Evolutionary conservation across 2,797 vertebrate species (phyloP), one percentile per base, ranked within the genome.

Genomic region (Acanthurus tractus): DNA sequence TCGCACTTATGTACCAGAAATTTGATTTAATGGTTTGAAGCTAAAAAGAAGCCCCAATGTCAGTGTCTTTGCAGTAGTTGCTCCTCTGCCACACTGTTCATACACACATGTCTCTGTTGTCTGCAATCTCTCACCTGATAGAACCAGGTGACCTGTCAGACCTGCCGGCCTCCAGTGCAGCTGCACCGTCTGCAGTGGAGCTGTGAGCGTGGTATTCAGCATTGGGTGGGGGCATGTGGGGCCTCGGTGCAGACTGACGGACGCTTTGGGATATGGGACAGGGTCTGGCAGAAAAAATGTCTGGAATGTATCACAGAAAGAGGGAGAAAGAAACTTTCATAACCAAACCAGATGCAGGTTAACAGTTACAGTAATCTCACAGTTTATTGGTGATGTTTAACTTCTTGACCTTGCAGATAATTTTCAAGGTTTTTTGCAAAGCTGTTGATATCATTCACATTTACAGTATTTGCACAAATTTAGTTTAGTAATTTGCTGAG

Each of bases 221-320:
- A 72, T 53, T 78, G 88, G 86, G 81, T 65, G 71, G 86, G 82
- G 72, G 74, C 75, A 50, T 63, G 65, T 15, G 66, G 74, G 82
- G 68, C 78, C 79, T 81, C 54, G 34, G 69, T 52, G 70, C 62
- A 76, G 64, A 85, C 76, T 81, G 82, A 93, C 66, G n/a, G 65
- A 56, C 3, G 9, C 38, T 62, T 65, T 36, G 52, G 68, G 78
- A 91, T 86, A 84, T 56, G 65, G 84, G 73, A 82, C 79, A 75
- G 40, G 36, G 56, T 61, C 53, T 74, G 45, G 29, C 50, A 78
- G 68, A 65, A 90, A 18, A 86, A 44, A 89, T 83, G 77, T 34
- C 49, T 58, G 83, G 90, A 93, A 93, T 93, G 89, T 88, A 52
- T 68, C 34, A 49, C 18, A 69, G 40, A 64, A 38, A 74, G 13